These are phyloP conservation scores for Rhabdomys dilectus DNA, from an alignment of 2,113 vertebrate genomes.

Conservation along the genomic window DNA sequence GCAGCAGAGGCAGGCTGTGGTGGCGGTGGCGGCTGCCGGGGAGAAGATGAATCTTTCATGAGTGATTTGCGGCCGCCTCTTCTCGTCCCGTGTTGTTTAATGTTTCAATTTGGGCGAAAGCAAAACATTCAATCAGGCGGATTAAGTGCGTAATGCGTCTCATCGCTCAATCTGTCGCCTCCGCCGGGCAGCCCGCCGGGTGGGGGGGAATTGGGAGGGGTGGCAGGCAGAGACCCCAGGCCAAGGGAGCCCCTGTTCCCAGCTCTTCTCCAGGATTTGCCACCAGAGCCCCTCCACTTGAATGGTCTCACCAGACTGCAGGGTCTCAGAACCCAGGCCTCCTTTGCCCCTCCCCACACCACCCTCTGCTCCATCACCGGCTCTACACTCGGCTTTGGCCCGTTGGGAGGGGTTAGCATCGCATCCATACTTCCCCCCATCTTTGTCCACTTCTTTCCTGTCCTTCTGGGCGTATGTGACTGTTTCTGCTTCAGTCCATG, in stretches of 20 bases:
- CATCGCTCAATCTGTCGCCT: conserved; percentile 98
- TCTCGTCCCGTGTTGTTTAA: conserved; percentile 95
- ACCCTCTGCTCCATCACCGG: neutral
- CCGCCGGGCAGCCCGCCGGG: conserved; percentile 88
- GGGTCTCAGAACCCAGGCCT: neutral
- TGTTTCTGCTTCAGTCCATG: conserved; percentile 25
- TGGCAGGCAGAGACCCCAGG: conserved; percentile 55
- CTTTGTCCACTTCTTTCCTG: neutral
- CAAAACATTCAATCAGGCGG: conserved; percentile 99
- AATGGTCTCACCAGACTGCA: neutral
- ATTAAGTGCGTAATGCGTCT: conserved; percentile 99
- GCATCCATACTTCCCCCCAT: neutral
- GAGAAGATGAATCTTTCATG: conserved; percentile 89
- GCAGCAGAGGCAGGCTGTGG: conserved; percentile 69
- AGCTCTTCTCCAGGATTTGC: conserved; percentile 29
- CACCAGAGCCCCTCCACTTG: neutral
- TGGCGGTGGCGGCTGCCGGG: conserved; percentile 78
- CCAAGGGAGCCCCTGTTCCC: neutral
- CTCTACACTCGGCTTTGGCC: neutral
- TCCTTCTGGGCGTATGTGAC: neutral
- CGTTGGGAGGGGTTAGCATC: neutral
- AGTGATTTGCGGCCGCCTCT: conserved; percentile 88
- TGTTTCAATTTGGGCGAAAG: conserved; percentile 99
- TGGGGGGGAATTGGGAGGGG: conserved; percentile 81
- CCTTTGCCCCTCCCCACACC: neutral